Conservation (phyloP, 2,888 invertebrate species). For the Melanchra persicariae region DNA sequence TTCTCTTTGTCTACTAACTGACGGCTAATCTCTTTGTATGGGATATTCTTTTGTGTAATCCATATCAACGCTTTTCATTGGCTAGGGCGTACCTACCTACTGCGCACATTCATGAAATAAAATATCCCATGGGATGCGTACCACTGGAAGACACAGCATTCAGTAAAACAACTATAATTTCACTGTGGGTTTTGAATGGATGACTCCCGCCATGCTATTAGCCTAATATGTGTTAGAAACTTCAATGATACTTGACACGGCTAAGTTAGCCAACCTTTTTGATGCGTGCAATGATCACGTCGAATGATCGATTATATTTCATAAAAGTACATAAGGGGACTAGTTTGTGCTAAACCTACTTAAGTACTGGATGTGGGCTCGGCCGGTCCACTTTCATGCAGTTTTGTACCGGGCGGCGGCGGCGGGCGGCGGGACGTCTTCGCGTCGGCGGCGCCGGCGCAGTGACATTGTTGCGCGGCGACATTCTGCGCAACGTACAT, state of each 20-base stretch:
- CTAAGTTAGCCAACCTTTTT: conserved; percentile 34
- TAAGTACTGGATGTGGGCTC: conserved; percentile 64
- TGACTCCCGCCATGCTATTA: conserved; percentile 6
- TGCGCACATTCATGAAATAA: conserved; percentile 26
- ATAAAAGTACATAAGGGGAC: conserved; percentile 63
- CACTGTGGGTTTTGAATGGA: conserved; percentile 8
- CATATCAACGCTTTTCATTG: conserved; percentile 68
- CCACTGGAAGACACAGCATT: conserved; percentile 3
- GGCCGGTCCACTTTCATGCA: conserved; percentile 82
- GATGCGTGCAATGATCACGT: conserved; percentile 31
- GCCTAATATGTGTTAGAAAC: conserved; percentile 44
- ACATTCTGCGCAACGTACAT: conserved; percentile 76
- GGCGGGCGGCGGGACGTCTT: conserved; percentile 11
- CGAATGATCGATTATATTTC: conserved; percentile 54
- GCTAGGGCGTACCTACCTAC: conserved; percentile 46
- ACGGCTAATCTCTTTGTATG: conserved; percentile 85
- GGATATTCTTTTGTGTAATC: conserved; percentile 80
- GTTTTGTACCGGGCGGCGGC: conserved; percentile 74
- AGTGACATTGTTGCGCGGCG: conserved; percentile 69
- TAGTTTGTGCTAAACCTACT: conserved; percentile 66
- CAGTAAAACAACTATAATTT: conserved; percentile 24
- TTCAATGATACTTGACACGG: conserved; percentile 33
- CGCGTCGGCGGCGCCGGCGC: conserved; percentile 36
- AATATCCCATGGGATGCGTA: conserved; percentile 28
- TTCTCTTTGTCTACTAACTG: conserved; percentile 85